A percentile compares a stretch with the other conserved stretches of the same genome.
phyloP scores from a whole-genome alignment of 2,113 vertebrate genomes.

The Phyllostomus hastatus region DNA sequence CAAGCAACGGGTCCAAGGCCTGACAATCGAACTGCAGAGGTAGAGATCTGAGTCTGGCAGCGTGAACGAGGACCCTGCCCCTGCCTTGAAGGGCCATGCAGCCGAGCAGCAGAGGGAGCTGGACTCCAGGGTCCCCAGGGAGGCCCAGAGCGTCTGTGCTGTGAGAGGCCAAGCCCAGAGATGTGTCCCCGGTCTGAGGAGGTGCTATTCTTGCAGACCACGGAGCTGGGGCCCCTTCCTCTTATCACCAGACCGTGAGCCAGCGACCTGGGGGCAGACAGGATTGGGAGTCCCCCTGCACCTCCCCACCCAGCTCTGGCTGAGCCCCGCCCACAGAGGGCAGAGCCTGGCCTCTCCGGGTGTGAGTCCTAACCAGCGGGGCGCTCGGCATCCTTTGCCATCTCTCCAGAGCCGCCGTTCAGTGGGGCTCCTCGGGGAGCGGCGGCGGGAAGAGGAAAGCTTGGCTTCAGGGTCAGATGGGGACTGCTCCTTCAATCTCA shows the following conservation, averaged over 20 bases:
- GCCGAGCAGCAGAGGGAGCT: background rate
- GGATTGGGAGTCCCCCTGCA: background rate
- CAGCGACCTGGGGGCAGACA: background rate
- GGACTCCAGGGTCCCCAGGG: background rate
- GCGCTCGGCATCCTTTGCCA: background rate
- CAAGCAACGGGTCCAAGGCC: background rate
- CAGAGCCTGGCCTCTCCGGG: background rate
- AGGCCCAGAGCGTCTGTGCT: fast-evolving
- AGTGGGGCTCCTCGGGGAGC: background rate
- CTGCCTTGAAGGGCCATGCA: background rate
- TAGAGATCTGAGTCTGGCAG: background rate
- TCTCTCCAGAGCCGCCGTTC: too few relatives aligned
- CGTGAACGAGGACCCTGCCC: background rate
- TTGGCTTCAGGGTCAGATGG: background rate
- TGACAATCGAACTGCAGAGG: background rate
- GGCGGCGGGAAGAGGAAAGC: too few relatives aligned
- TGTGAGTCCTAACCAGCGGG: background rate
- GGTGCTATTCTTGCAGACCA: background rate
- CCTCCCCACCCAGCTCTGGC: background rate
- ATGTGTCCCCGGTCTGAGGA: background rate
- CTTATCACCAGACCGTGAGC: fast-evolving
- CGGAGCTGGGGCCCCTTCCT: fast-evolving
- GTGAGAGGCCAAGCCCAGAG: background rate
- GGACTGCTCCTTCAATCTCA: background rate
- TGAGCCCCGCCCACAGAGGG: background rate